phyloP scores from a whole-genome alignment of 2,888 invertebrate species.

The Pogonocherus hispidulus region DNA sequence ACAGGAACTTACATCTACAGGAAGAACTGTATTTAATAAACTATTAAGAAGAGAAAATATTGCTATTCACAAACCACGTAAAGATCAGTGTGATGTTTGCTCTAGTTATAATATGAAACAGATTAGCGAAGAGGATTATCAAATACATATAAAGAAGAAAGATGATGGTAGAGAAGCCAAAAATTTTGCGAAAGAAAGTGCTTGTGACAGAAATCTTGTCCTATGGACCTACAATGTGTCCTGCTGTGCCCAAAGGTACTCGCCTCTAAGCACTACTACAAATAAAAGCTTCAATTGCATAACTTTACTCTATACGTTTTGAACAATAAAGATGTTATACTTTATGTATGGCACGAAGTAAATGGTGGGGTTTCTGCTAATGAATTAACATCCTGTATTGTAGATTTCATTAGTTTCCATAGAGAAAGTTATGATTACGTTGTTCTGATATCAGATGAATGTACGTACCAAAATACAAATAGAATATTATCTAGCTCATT shows the following conservation, averaged over 20 bases:
- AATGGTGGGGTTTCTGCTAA: slow-evolving; percentile 34
- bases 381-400: slow-evolving; percentile 32
- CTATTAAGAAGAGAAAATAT: not conserved
- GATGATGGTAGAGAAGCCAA: not conserved
- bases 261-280: slow-evolving; percentile 40
- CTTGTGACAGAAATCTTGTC: slow-evolving; percentile 1
- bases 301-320: slow-evolving; percentile 38
- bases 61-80: not conserved
- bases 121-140: not conserved
- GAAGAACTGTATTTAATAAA: not conserved
- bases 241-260: slow-evolving; percentile 34
- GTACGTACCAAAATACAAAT: slow-evolving; percentile 36
- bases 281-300: slow-evolving; percentile 40
- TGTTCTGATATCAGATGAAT: slow-evolving; percentile 40
- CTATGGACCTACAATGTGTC: slow-evolving; percentile 42
- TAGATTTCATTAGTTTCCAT: slow-evolving; percentile 27
- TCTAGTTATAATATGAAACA: not conserved
- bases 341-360: slow-evolving; percentile 37
- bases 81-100: slow-evolving; percentile 10
- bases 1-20: not conserved
- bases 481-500: slow-evolving; percentile 24
- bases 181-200: not conserved
- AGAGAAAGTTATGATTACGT: slow-evolving; percentile 7
- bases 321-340: slow-evolving; percentile 32
- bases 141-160: not conserved